Base-by-base conservation (phyloP, 1,140 invertebrate genomes). In the Papilio dardanus region DNA sequence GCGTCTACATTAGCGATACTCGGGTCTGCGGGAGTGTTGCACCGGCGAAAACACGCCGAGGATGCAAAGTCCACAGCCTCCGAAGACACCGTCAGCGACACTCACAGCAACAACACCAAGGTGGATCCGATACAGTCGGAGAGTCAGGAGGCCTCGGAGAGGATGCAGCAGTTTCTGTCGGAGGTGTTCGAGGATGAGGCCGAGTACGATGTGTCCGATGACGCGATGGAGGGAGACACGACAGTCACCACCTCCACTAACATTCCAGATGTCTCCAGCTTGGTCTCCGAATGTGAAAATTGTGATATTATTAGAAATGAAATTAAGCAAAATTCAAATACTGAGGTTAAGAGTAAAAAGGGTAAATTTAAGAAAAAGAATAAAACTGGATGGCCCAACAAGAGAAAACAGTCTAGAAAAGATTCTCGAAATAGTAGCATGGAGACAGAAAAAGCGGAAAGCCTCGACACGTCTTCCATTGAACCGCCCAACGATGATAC, bases 1-100 rank as follows among this genome's bases (percentile, higher is more conserved):
- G 97, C 97, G 0, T 97, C 97, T 0, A 98, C 97, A 0, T 87
- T 97, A 40, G 97, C 97, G 0, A 97, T 97, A 74, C 95, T 98
- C 76, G 96, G 96, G 73, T 91, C 90, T 0, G 89, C 88, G 0
- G 95, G 95, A 68, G 86, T 96, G 31, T 90, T 95, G 12, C 93
- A 95, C 10, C 92, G 95, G 71, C 88, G 94, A 28, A 94, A 94
- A 83, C 87, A 92, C 66, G 77, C 81, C 3, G 93, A 94, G 5
- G 93, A 94, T 76, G 76, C 84, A 10, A 94, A 94, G 77, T 94
- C 93, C 28, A 89, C 91, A 71, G 87, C 93, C 14, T 89, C 93
- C 2, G 93, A 94, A 58, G 93, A 94, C 30, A 89, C 90, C 2
- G 78, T 90, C 35, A 93, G 90, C 77, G 93, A 93, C 46, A 85